Evolutionary conservation across 2,113 vertebrate species (phyloP).

Genomic region (Chinchilla lanigera): DNA sequence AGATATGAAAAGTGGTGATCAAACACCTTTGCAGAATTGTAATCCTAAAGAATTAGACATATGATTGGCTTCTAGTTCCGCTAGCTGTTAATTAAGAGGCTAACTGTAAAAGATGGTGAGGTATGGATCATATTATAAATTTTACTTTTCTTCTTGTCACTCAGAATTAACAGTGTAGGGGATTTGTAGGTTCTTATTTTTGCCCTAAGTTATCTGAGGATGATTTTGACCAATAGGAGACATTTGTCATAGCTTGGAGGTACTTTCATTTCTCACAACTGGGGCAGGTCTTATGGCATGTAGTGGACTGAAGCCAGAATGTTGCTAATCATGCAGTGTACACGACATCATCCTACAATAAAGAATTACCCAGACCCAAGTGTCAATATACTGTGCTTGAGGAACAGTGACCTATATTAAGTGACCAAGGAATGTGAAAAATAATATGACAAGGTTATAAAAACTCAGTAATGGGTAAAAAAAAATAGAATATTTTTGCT

Average conservation of each 20-base stretch:
- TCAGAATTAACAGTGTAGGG: conserved; percentile 34
- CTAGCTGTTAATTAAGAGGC: conserved; percentile 73
- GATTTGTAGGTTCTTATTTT: background rate
- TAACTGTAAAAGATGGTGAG: conserved; percentile 79
- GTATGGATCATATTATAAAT: conserved; percentile 27
- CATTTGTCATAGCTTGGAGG: background rate
- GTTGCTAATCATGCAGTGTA: background rate
- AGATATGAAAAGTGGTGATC: conserved; percentile 65
- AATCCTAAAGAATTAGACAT: conserved; percentile 72
- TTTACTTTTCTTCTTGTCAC: conserved; percentile 16
- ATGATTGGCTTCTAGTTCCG: conserved; percentile 70
- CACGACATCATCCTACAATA: background rate
- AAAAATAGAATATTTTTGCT: background rate
- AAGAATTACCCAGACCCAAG: background rate
- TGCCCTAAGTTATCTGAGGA: background rate
- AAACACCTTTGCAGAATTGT: conserved; percentile 59
- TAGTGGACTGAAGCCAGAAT: background rate
- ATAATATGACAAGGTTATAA: background rate
- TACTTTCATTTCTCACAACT: background rate
- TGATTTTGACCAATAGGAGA: background rate
- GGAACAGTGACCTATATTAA: background rate
- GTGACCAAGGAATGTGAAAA: background rate
- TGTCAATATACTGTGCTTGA: background rate
- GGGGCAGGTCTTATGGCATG: no score
- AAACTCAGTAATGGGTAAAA: background rate